These are phyloP conservation scores for Lutjanus erythropterus DNA, from an alignment of 2,113 vertebrate genomes.

Conservation along the genomic window DNA sequence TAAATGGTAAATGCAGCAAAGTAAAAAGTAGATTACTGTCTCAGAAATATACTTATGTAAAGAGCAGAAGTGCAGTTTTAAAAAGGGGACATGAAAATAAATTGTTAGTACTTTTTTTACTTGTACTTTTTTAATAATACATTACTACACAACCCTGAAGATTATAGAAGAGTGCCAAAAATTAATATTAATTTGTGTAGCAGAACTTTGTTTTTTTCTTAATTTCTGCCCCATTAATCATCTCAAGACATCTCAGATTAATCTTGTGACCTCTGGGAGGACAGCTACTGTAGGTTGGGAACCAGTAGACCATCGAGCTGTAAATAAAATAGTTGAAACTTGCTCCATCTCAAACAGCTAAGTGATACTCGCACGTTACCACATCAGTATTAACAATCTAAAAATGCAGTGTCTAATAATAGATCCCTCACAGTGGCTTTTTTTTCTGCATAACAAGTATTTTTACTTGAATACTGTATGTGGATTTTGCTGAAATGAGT, in stretches of 20 bases:
- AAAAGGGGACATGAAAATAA: too few species aligned
- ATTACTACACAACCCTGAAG: too few species aligned
- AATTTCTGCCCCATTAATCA: not conserved
- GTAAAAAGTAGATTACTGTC: too few species aligned
- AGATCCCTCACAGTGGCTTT: not conserved
- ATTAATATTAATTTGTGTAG: not conserved
- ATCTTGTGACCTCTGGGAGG: not conserved
- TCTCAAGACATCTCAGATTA: not conserved
- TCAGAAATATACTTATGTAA: too few species aligned
- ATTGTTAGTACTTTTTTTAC: too few species aligned
- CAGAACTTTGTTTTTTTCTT: not conserved
- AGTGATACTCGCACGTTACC: not conserved
- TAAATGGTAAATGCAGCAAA: too few species aligned
- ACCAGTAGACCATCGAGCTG: not conserved
- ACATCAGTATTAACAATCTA: not conserved
- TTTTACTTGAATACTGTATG: not conserved
- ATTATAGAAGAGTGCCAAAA: not conserved
- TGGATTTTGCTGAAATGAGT: too few species aligned
- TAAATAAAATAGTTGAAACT: not conserved
- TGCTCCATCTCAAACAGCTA: not conserved
- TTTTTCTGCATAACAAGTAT: not conserved
- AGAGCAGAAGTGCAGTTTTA: too few species aligned
- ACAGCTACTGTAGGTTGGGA: not conserved
- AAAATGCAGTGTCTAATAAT: not conserved
- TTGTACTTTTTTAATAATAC: too few species aligned